These are phyloP conservation scores for Cynodonichthys magdalenae DNA, from an alignment of 2,797 vertebrate genomes.

Conservation along the genomic window DNA sequence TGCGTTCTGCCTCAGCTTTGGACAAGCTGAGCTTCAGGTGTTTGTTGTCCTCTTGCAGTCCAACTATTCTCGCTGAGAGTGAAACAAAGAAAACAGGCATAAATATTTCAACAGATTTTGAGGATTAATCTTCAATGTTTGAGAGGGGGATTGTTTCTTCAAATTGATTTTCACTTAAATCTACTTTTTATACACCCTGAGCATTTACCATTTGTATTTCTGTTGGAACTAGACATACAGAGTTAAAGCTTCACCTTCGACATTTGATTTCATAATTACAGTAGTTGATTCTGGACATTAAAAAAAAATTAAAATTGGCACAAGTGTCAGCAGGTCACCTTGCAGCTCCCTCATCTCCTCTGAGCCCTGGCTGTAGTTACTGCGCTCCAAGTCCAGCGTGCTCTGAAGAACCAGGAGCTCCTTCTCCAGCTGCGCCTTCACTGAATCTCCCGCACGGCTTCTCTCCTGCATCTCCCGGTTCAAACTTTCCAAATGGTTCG, in stretches of 20 bases:
- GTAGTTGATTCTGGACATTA: not conserved
- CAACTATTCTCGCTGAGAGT: constrained; percentile 85
- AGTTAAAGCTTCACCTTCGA: not conserved
- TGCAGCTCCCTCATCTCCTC: constrained; percentile 96
- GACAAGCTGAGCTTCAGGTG: constrained; percentile 89
- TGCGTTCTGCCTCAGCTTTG: constrained; percentile 91
- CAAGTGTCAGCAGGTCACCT: constrained; percentile 78
- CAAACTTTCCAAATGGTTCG: constrained; percentile 90
- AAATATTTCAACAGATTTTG: not conserved
- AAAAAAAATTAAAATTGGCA: not conserved
- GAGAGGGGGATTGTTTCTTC: not conserved
- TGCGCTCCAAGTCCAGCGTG: constrained; percentile 91
- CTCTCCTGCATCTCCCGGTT: constrained; percentile 96
- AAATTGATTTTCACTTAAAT: not conserved
- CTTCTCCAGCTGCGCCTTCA: constrained; percentile 90
- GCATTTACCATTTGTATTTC: not conserved
- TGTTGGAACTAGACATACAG: not conserved
- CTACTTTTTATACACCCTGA: not conserved
- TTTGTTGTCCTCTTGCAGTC: constrained; percentile 94
- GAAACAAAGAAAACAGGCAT: constrained; percentile 7
- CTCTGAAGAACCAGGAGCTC: constrained; percentile 93
- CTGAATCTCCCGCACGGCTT: constrained; percentile 84
- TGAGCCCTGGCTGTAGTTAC: constrained; percentile 92
- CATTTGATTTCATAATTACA: not conserved
- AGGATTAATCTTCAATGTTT: too few species aligned